Conservation (phyloP, 30 jellyfish, hydroid and myxozoan genomes). For the Aurelia coerulea region DNA sequence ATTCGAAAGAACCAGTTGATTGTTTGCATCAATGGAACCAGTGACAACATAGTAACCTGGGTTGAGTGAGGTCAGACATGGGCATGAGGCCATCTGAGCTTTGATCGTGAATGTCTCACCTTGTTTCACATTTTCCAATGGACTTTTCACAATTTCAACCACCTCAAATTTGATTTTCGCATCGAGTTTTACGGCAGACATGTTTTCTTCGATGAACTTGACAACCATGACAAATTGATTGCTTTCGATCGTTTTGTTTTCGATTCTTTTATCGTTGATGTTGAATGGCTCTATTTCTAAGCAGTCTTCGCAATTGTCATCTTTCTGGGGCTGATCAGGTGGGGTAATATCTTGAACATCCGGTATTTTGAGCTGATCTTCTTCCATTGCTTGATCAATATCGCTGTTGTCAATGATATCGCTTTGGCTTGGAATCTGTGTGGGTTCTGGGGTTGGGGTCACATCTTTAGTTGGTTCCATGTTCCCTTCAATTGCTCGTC, state of each 20-base stretch:
- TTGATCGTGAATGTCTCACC: conserved; percentile 67
- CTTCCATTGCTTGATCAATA: not conserved
- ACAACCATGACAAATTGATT: conserved; percentile 69
- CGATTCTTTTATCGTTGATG: conserved; percentile 13
- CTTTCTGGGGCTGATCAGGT: conserved; percentile 18
- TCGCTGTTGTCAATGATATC: not conserved
- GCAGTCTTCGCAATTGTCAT: conserved; percentile 40
- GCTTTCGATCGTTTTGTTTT: conserved; percentile 43
- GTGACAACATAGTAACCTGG: conserved; percentile 68
- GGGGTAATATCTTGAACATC: not conserved
- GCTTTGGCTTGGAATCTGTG: conserved; percentile 1
- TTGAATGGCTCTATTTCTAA: conserved; percentile 46
- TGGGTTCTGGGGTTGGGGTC: not conserved
- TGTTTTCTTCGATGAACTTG: conserved; percentile 50
- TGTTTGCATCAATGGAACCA: conserved; percentile 39
- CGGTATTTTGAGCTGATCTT: not conserved
- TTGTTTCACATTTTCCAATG: conserved; percentile 11
- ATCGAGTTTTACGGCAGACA: conserved; percentile 35
- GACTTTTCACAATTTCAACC: conserved; percentile 53
- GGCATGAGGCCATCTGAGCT: conserved; percentile 62
- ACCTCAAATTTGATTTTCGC: conserved; percentile 67
- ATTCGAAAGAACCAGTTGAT: conserved; percentile 47
- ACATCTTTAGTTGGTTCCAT: not conserved
- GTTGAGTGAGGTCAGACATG: conserved; percentile 55
- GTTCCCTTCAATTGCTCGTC: conserved; percentile 39